Evolutionary conservation across 2,888 invertebrate species (phyloP).

Genomic region (Mallateleia sp.): DNA sequence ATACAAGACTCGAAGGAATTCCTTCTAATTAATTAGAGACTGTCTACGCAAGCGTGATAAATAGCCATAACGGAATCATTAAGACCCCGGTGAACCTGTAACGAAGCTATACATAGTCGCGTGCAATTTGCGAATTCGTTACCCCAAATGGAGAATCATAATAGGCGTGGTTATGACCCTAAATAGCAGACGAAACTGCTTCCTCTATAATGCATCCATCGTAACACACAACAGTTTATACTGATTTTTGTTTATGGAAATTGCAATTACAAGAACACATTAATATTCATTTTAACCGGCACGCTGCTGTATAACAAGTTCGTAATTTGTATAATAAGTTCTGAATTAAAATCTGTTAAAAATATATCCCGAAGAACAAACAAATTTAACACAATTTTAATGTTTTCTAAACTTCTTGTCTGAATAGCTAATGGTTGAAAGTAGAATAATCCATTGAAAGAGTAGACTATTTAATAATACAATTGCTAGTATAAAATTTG

Average conservation of each 20-base stretch:
- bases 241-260: conserved; percentile 65
- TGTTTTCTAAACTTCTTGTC: too few relatives aligned
- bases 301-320: conserved; percentile 25
- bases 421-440: too few relatives aligned
- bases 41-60: conserved; percentile 85
- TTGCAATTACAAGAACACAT: conserved; percentile 56
- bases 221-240: conserved; percentile 54
- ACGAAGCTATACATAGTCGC: conserved; percentile 78
- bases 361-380: not conserved
- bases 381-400: too few relatives aligned
- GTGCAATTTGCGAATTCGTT: conserved; percentile 82
- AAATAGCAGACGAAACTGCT: conserved; percentile 62
- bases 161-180: conserved; percentile 71
- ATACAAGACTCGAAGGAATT: conserved; percentile 79
- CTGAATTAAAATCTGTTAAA: not conserved
- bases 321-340: conserved; percentile 22
- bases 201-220: conserved; percentile 59
- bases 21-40: conserved; percentile 86
- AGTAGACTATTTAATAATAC: too few relatives aligned
- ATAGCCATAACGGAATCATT: conserved; percentile 86
- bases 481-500: too few relatives aligned
- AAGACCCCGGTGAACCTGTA: conserved; percentile 82
- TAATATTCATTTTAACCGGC: conserved; percentile 55
- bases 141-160: conserved; percentile 71
- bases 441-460: too few relatives aligned